Percentiles rank a stretch among this genome's conserved stretches.
phyloP scores from a whole-genome alignment of 2,797 vertebrate species.

The Pempheris klunzingeri region DNA sequence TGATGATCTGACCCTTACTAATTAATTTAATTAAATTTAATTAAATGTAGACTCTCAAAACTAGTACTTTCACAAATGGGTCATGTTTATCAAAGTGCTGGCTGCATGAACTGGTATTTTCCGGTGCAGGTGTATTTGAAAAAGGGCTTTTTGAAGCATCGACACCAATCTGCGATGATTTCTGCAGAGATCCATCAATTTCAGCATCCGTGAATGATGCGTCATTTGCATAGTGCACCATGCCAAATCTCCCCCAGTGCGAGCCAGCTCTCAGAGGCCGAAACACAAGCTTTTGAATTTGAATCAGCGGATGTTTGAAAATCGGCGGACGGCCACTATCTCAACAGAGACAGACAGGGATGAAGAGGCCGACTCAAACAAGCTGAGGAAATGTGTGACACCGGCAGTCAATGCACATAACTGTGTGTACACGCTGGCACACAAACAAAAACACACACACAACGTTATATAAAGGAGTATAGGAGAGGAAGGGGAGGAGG shows the following conservation, averaged over 20 bases:
- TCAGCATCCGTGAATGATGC: constrained; percentile 56
- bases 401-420: constrained; percentile 40
- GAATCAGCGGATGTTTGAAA: constrained; percentile 73
- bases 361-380: constrained; percentile 40
- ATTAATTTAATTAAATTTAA: constrained; percentile 8
- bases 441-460: constrained; percentile 29
- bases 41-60: constrained; percentile 13
- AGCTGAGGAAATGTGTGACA: constrained; percentile 47
- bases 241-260: constrained; percentile 58
- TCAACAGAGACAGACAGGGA: constrained; percentile 60
- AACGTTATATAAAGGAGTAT: constrained; percentile 12
- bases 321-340: constrained; percentile 65
- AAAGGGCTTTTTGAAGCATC: constrained; percentile 15
- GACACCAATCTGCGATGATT: constrained; percentile 43
- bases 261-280: constrained; percentile 66
- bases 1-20: constrained; percentile 11
- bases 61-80: not conserved
- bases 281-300: constrained; percentile 72
- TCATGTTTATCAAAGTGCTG: constrained; percentile 1
- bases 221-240: constrained; percentile 67
- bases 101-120: not conserved
- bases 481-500: constrained; percentile 4
- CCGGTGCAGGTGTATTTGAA: not conserved
- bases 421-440: constrained; percentile 19
- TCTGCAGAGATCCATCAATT: constrained; percentile 56